phyloP scores from a whole-genome alignment of 2,113 vertebrate genomes.

The Thymallus thymallus region DNA sequence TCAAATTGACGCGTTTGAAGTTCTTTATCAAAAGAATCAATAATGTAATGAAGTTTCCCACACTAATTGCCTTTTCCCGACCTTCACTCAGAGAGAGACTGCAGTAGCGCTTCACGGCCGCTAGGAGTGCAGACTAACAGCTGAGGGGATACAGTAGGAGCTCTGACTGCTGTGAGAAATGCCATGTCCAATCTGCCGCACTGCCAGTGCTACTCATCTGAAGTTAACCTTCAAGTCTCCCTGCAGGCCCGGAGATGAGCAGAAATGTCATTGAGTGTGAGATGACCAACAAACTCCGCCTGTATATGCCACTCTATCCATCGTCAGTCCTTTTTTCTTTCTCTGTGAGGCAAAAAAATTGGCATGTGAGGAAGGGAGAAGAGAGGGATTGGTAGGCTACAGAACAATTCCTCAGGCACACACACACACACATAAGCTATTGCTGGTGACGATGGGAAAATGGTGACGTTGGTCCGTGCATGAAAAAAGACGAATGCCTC shows the following conservation, averaged over 20 bases:
- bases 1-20: slow-evolving; percentile 28
- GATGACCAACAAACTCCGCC: slow-evolving; percentile 53
- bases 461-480: slow-evolving; percentile 51
- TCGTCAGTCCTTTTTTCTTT: neutral
- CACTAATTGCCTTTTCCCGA: slow-evolving; percentile 15
- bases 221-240: slow-evolving; percentile 63
- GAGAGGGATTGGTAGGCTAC: slow-evolving; percentile 8
- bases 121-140: neutral
- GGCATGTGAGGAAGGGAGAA: slow-evolving; percentile 46
- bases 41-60: slow-evolving; percentile 26
- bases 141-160: neutral
- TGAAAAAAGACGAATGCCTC: slow-evolving; percentile 61
- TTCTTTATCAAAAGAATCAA: slow-evolving; percentile 27
- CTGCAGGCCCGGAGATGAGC: slow-evolving; percentile 50
- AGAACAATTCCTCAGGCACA: slow-evolving; percentile 33
- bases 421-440: slow-evolving; percentile 42
- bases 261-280: slow-evolving; percentile 59
- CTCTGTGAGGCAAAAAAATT: slow-evolving; percentile 32
- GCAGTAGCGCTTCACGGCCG: slow-evolving; percentile 7
- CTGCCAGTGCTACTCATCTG: slow-evolving; percentile 36
- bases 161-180: slow-evolving; percentile 32
- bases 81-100: slow-evolving; percentile 8
- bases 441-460: slow-evolving; percentile 47
- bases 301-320: slow-evolving; percentile 38
- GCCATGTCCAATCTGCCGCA: slow-evolving; percentile 35